phyloP scores from a whole-genome alignment of 2,113 vertebrate species.

The Pituophis catenifer region DNA sequence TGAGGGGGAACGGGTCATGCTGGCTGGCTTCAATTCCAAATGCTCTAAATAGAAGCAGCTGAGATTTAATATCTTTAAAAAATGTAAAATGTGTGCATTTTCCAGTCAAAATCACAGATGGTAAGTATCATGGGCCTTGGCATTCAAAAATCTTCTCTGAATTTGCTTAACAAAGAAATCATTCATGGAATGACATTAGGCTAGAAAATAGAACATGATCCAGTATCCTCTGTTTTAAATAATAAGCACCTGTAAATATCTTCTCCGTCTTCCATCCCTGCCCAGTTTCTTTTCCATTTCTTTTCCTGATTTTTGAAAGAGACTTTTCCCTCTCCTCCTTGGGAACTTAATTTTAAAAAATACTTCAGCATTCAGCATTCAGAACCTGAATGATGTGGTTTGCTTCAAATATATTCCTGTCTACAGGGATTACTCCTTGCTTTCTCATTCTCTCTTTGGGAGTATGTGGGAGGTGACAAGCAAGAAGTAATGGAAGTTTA shows the following conservation, averaged over 20 bases:
- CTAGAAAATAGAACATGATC: conserved; percentile 39
- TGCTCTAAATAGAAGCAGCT: conserved; percentile 57
- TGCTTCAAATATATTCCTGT: conserved; percentile 36
- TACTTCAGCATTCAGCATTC: conserved; percentile 8
- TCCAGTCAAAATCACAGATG: conserved; percentile 50
- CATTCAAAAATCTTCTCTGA: conserved; percentile 47
- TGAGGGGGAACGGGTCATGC: not conserved
- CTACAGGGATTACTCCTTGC: conserved; percentile 19
- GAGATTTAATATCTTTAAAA: conserved; percentile 16
- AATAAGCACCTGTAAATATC: conserved; percentile 49
- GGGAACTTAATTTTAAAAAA: conserved; percentile 34
- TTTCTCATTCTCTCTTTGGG: not conserved
- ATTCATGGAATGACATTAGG: conserved; percentile 37
- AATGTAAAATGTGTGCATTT: conserved; percentile 13
- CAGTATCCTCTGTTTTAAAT: conserved; percentile 25
- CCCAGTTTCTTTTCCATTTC: not conserved
- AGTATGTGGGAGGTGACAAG: not conserved
- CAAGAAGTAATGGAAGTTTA: not conserved
- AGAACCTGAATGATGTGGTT: conserved; percentile 28
- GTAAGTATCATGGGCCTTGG: conserved; percentile 35
- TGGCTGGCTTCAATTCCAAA: conserved; percentile 21
- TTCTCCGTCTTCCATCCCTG: not conserved
- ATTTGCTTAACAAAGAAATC: conserved; percentile 46
- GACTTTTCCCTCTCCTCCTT: conserved; percentile 38
- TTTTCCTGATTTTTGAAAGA: conserved; percentile 21